A percentile compares a stretch with the other conserved stretches of the same genome.
phyloP scores from a whole-genome alignment of 2,888 invertebrate species.

The Idaea dimidiata region DNA sequence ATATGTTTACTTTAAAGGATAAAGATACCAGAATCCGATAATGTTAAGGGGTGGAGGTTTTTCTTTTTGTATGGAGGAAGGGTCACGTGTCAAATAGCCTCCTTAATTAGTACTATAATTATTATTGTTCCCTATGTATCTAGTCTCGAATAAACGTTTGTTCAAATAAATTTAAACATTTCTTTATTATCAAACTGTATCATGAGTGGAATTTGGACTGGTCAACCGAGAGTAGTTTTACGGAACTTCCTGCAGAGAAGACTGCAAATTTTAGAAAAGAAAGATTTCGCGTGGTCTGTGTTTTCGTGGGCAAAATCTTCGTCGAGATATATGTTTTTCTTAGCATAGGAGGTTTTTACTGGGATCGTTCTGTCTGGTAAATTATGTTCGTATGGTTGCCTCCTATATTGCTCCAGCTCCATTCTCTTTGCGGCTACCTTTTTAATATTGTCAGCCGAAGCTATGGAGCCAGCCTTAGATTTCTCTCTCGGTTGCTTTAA shows the following conservation, averaged over 20 bases:
- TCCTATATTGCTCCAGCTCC: slow-evolving; percentile 45
- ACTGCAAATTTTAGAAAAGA: slow-evolving; percentile 61
- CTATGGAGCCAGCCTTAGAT: slow-evolving; percentile 35
- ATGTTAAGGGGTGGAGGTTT: too few species aligned
- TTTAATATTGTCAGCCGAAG: slow-evolving; percentile 60
- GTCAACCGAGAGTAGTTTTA: slow-evolving; percentile 36
- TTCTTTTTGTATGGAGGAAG: too few species aligned
- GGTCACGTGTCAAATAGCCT: not conserved
- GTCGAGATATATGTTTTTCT: slow-evolving; percentile 58
- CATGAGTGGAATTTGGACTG: slow-evolving; percentile 7
- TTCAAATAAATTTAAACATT: slow-evolving; percentile 31
- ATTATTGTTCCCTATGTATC: slow-evolving; percentile 34
- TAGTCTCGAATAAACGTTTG: slow-evolving; percentile 68
- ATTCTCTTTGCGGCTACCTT: slow-evolving; percentile 51
- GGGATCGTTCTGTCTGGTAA: slow-evolving; percentile 59
- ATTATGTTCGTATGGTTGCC: slow-evolving; percentile 29
- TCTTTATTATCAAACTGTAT: slow-evolving; percentile 24
- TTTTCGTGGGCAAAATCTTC: slow-evolving; percentile 45
- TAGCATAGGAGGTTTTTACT: slow-evolving; percentile 57
- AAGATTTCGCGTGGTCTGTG: slow-evolving; percentile 45
- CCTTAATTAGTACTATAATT: slow-evolving; percentile 29
- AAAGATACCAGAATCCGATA: too few species aligned
- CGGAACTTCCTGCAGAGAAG: slow-evolving; percentile 63
- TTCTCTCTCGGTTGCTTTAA: slow-evolving; percentile 40
- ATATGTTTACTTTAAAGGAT: too few species aligned